phyloP scores from a whole-genome alignment of 2,113 vertebrate species.

The Vidua macroura region DNA sequence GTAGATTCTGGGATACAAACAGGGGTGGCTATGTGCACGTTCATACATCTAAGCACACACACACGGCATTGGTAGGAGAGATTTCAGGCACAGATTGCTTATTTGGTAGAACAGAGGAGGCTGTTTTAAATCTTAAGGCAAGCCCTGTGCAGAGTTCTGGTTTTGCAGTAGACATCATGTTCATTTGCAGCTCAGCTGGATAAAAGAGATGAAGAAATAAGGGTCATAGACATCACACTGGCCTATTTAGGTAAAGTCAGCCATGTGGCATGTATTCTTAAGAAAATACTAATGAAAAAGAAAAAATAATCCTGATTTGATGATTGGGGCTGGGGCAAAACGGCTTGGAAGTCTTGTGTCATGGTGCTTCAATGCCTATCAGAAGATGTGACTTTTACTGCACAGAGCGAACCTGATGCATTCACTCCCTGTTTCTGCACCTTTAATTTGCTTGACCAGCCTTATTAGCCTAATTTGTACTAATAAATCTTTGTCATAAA shows the following conservation, averaged over 20 bases:
- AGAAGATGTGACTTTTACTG: not conserved
- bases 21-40: accelerated
- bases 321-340: not conserved
- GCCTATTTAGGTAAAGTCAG: not conserved
- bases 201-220: not conserved
- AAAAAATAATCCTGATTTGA: not conserved
- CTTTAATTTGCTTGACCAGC: not conserved
- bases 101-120: not conserved
- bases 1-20: not conserved
- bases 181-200: not conserved
- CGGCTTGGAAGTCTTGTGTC: not conserved
- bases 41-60: not conserved
- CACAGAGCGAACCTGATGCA: accelerated
- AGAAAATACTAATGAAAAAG: not conserved
- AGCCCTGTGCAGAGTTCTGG: not conserved
- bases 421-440: not conserved
- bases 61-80: not conserved
- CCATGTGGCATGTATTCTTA: not conserved
- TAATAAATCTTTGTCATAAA: not conserved
- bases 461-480: not conserved
- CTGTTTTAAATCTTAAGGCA: not conserved
- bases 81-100: not conserved
- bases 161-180: not conserved
- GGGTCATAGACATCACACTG: not conserved
- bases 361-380: not conserved